phyloP scores from a whole-genome alignment of 2,797 vertebrate species.

The Acanthurus leucopareius region DNA sequence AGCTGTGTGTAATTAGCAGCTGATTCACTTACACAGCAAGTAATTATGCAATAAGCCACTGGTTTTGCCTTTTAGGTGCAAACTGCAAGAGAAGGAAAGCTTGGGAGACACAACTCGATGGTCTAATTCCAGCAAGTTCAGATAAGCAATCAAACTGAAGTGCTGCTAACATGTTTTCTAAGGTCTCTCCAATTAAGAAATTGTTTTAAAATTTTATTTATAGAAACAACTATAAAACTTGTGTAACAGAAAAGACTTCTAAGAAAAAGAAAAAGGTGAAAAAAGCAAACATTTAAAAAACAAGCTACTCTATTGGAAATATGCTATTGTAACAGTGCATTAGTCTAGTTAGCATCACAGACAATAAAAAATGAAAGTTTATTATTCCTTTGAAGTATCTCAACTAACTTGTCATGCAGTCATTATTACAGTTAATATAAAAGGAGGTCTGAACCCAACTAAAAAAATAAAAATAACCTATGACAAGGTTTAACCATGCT shows the following conservation, averaged over 20 bases:
- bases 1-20: conserved; percentile 48
- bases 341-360: not conserved
- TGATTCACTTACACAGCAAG: conserved; percentile 36
- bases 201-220: too few relatives aligned
- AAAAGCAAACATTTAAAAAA: not conserved
- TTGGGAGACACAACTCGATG: not conserved
- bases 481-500: not conserved
- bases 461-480: not conserved
- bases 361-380: not conserved
- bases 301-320: not conserved
- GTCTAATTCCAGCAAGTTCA: not conserved
- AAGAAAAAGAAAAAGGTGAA: not conserved
- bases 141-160: not conserved
- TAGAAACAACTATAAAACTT: not conserved
- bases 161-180: conserved; percentile 3
- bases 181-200: not conserved
- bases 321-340: not conserved
- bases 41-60: conserved; percentile 50
- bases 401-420: not conserved
- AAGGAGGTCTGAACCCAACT: not conserved
- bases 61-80: conserved; percentile 9
- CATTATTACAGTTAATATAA: not conserved
- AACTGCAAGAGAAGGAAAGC: conserved; percentile 8
- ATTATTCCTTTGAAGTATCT: not conserved
- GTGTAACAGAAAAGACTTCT: not conserved